phyloP scores from a whole-genome alignment of 2,797 vertebrate genomes.

The Lophius americanus region DNA sequence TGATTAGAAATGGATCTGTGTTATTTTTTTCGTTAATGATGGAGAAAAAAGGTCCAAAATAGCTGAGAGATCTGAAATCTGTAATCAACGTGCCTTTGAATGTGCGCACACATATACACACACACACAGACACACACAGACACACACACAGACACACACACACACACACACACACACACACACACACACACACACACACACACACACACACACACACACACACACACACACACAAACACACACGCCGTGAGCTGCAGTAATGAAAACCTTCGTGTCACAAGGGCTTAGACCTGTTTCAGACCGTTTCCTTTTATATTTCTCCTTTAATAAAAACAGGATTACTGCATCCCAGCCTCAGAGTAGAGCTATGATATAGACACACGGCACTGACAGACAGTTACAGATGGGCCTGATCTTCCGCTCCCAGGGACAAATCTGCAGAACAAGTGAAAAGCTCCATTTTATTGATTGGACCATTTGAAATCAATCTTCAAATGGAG shows the following conservation, averaged over 20 bases:
- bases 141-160: constrained; percentile 9
- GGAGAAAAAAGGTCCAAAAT: constrained; percentile 1
- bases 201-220: not conserved
- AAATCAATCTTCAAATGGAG: constrained; percentile 1
- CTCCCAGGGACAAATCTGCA: constrained; percentile 32
- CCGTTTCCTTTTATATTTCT: constrained; percentile 67
- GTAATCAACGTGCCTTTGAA: too few relatives aligned
- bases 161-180: constrained; percentile 4
- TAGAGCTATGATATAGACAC: constrained; percentile 51
- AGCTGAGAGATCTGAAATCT: not conserved
- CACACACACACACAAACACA: constrained; percentile 9
- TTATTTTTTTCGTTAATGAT: constrained; percentile 10
- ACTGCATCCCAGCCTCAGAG: constrained; percentile 35
- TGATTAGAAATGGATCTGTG: constrained; percentile 1
- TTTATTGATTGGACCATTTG: constrained; percentile 39
- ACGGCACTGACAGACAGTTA: constrained; percentile 41
- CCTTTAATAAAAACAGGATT: constrained; percentile 81
- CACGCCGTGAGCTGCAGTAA: constrained; percentile 47
- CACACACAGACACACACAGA: not conserved
- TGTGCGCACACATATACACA: not conserved
- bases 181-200: not conserved
- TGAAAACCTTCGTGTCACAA: constrained; percentile 68
- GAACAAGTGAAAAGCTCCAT: constrained; percentile 31
- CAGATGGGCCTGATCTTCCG: constrained; percentile 34
- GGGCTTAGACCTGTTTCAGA: constrained; percentile 67